phyloP scores from a whole-genome alignment of 1,140 invertebrate species.

The Tribolium madens region DNA sequence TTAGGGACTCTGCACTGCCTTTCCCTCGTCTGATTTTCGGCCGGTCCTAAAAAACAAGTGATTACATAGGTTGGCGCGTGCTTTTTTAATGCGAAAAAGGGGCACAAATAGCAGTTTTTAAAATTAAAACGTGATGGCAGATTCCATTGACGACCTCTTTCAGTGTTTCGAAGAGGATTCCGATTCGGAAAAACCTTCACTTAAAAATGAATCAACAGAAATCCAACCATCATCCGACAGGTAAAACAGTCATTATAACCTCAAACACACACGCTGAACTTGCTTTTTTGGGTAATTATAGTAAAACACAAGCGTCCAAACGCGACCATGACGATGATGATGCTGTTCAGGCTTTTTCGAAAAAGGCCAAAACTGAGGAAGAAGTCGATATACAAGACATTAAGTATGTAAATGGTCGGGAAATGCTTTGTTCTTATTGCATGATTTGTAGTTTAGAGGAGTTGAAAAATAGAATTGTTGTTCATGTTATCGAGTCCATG shows the following conservation, averaged over 20 bases:
- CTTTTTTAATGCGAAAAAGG: slow-evolving; percentile 14
- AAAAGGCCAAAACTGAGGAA: slow-evolving; percentile 53
- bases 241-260: slow-evolving; percentile 60
- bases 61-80: slow-evolving; percentile 19
- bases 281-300: slow-evolving; percentile 22
- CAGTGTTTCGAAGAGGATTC: slow-evolving; percentile 59
- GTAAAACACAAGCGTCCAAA: slow-evolving; percentile 2
- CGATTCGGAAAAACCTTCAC: slow-evolving; percentile 27
- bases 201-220: slow-evolving; percentile 39
- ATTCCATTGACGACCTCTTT: slow-evolving; percentile 63
- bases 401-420: slow-evolving; percentile 56
- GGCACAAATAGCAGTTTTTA: neutral
- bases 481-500: slow-evolving; percentile 89
- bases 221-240: slow-evolving; percentile 49
- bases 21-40: too few relatives aligned
- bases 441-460: slow-evolving; percentile 71
- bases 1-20: too few relatives aligned
- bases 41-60: slow-evolving; percentile 24
- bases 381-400: slow-evolving; percentile 58
- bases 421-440: neutral
- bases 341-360: slow-evolving; percentile 36
- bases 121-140: slow-evolving; percentile 53
- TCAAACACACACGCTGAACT: slow-evolving; percentile 57
- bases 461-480: slow-evolving; percentile 77
- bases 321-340: slow-evolving; percentile 45